These are phyloP conservation scores for Mythimna pallens DNA, from an alignment of 2,888 invertebrate species.

Conservation along the genomic window DNA sequence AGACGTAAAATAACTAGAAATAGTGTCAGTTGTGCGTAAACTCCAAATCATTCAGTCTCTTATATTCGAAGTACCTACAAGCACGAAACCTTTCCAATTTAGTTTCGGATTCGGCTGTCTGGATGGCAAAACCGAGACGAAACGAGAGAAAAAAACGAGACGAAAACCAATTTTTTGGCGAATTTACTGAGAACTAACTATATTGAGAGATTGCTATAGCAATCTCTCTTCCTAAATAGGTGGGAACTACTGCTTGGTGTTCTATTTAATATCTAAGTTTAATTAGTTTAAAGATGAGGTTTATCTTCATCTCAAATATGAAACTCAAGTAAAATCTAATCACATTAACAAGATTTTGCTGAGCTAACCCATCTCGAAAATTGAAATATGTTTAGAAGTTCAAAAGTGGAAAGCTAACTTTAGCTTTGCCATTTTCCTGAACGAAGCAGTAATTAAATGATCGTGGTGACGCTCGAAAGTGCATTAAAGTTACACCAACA, in stretches of 20 bases:
- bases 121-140: no score
- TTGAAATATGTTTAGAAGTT: slow-evolving; percentile 2
- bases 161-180: no score
- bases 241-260: neutral
- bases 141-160: no score
- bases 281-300: neutral
- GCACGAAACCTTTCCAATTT: no score
- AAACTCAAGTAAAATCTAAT: neutral
- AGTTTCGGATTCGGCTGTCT: no score
- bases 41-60: no score
- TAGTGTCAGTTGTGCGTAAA: no score
- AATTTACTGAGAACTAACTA: neutral
- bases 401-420: neutral
- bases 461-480: neutral
- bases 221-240: neutral
- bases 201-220: no score
- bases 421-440: neutral
- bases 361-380: neutral
- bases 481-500: neutral
- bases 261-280: neutral
- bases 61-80: no score
- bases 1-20: no score
- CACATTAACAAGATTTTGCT: neutral
- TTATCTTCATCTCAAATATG: neutral
- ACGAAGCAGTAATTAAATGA: neutral